Base-by-base conservation (phyloP, 2,888 invertebrate species). In the Thymelicus sylvestris region DNA sequence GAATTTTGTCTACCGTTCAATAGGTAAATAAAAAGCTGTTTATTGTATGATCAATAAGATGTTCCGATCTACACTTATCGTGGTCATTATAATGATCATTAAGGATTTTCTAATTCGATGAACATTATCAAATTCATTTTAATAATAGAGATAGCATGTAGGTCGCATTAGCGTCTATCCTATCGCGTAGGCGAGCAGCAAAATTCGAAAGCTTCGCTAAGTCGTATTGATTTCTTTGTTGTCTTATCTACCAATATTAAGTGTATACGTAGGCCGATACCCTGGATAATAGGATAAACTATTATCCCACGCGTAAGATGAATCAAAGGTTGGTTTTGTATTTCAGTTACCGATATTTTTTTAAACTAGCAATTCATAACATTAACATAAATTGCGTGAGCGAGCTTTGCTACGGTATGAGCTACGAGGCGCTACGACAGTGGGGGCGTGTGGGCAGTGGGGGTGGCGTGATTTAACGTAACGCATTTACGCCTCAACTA, bases 201-300 rank as follows among this genome's bases (percentile, higher is more conserved):
- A 0, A 44, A 57, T 31, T 31, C 12, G 6, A 60, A 64, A 67
- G 67, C 73, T 75, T 72, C 73, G 60, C 65, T 73, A 72, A 70
- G 63, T 62, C 61, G 71, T 74, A 77, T 76, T 74, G 74, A 74
- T 74, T 73, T 74, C 74, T 74, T 74, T 72, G 72, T 72, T 72
- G 50, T 57, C 55, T 67, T 71, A 73, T 70, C 66, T 61, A 61
- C 15, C 60, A 15, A 61, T 15, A 39, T 61, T 61, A 39, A 10
- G 15, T 15, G 39, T 39, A 61, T 52, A 52, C 50, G 50, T 52
- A 52, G 15, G 50, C 19, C 7, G 50, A 19, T 52, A 52, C 19
- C 50, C 50, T 52, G 19, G 50, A 52, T 52, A 52, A 4, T 19
- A 52, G 50, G 12, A 19, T 19, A 19, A 52, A 12, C 15, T 52